A percentile compares a stretch with the other conserved stretches of the same genome.
Conservation (phyloP, 1,140 invertebrate species). For the Aphelenchoides fujianensis region DNA sequence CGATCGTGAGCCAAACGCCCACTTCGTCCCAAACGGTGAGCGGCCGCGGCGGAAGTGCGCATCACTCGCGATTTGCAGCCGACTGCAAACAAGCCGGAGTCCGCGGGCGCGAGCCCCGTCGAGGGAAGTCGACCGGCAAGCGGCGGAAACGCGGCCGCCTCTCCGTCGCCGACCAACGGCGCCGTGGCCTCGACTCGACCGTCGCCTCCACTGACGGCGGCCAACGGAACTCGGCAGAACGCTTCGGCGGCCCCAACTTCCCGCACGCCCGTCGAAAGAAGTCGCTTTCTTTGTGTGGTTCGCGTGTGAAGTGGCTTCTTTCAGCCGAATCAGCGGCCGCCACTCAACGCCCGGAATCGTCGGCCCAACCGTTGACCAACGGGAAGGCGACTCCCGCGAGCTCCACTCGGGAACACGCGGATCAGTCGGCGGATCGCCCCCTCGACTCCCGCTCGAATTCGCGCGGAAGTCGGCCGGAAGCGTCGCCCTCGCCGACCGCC, state of each 20-base stretch:
- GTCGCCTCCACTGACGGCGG: not conserved
- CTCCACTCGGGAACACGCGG: not conserved
- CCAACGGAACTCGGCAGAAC: not conserved
- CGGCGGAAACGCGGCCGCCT: not conserved
- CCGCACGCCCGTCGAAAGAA: not conserved
- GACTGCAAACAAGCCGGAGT: too few species aligned
- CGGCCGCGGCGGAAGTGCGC: not conserved
- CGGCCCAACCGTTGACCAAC: not conserved
- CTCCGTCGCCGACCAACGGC: not conserved
- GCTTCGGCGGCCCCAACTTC: not conserved
- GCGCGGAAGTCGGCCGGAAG: not conserved
- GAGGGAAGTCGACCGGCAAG: not conserved
- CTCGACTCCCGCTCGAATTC: not conserved
- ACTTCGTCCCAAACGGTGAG: not conserved
- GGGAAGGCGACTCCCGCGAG: not conserved
- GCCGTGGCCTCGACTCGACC: not conserved
- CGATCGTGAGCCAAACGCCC: slow-evolving; percentile 19
- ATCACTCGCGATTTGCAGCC: not conserved
- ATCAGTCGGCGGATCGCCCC: not conserved
- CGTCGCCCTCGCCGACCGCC: not conserved
- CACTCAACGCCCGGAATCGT: not conserved
- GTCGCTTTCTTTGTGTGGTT: not conserved
- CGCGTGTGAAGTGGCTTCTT: not conserved
- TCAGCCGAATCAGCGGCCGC: not conserved
- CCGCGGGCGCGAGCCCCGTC: not conserved